Evolutionary conservation across 1,140 invertebrate genomes (phyloP), one percentile per base, ranked within the genome.

Genomic region (Sycophaga agraensis): DNA sequence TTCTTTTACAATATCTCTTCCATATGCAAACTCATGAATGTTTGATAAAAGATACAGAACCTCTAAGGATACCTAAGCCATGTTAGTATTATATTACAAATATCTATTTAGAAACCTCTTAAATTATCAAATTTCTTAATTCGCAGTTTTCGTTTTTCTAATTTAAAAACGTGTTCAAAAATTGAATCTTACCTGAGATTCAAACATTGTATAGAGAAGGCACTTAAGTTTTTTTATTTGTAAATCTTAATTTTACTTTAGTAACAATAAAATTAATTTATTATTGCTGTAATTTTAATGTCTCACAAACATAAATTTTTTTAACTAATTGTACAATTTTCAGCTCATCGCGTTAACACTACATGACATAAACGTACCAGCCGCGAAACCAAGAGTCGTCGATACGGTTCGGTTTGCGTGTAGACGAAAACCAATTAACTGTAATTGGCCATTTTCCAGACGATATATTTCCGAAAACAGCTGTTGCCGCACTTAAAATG

Each of bases 1-100:
- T 99, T 22, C 86, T 88, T 35, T 85, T 99, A 59, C 86, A 91
- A 68, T 99, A 98, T 76, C 85, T 87, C 68, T 97, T 91, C 79
- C 87, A 89, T 68, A 87, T 87, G 74, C 84, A 89, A 70, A 81
- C 86, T 6, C 90, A 97, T 76, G 84, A 90, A 72, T 87, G 91
- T 68, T 88, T 89, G n/a, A 80, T 97, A 24, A 81, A 84, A 63
- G 95, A 98, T 76, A 86, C 81, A 51, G 89, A 95, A 72, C 76
- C 85, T 37, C 73, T 95, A 22, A 86, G 88, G 81, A 87, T 96
- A 84, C 94, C 93, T 66, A 81, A 83, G 73, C 78, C 84, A 75
- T 82, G 86, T 87, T 78, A 82, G 82, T 76, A 56, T 57, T 35
- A 60, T 24, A 50, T 34, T n/a, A n/a, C n/a, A n/a, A n/a, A n/a